Percentiles rank a stretch among this genome's conserved stretches.
Conservation (phyloP, 2,797 vertebrate genomes). For the Alectoris magna region DNA sequence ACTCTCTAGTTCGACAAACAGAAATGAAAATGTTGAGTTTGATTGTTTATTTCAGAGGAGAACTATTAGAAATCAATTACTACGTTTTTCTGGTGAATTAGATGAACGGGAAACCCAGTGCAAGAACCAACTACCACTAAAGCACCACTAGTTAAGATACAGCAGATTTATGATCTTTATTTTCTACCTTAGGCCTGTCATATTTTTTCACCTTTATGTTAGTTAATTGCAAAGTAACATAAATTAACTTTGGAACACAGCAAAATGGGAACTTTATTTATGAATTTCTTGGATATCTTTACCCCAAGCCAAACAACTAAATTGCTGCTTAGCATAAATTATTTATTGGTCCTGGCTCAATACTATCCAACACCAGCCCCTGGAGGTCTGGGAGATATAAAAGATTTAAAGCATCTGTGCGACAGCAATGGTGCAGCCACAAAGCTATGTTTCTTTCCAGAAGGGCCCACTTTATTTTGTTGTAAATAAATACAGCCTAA, state of each 20-base stretch:
- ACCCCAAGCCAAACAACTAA: conserved; percentile 94
- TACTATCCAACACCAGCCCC: conserved; percentile 88
- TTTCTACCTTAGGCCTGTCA: conserved; percentile 84
- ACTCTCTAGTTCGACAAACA: neutral
- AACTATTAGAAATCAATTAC: conserved; percentile 70
- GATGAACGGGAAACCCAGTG: conserved; percentile 60
- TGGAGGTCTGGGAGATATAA: conserved; percentile 87
- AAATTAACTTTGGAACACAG: conserved; percentile 87
- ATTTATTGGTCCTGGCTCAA: conserved; percentile 94
- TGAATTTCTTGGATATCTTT: conserved; percentile 90
- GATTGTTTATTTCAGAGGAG: conserved; percentile 25
- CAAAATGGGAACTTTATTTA: conserved; percentile 90
- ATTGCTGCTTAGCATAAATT: conserved; percentile 98
- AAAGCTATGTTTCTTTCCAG: conserved; percentile 86
- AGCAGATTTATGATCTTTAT: conserved; percentile 81
- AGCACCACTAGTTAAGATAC: conserved; percentile 82
- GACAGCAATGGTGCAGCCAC: conserved; percentile 81
- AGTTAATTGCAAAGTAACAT: conserved; percentile 88
- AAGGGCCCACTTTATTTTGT: conserved; percentile 88
- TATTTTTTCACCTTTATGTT: conserved; percentile 86
- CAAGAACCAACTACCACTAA: conserved; percentile 74
- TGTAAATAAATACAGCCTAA: conserved; percentile 87
- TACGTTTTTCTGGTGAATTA: conserved; percentile 60
- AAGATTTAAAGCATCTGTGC: conserved; percentile 87
- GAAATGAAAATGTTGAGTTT: conserved; percentile 14